Base-by-base conservation (phyloP, 2,797 vertebrate genomes). In the Onychomys torridus region DNA sequence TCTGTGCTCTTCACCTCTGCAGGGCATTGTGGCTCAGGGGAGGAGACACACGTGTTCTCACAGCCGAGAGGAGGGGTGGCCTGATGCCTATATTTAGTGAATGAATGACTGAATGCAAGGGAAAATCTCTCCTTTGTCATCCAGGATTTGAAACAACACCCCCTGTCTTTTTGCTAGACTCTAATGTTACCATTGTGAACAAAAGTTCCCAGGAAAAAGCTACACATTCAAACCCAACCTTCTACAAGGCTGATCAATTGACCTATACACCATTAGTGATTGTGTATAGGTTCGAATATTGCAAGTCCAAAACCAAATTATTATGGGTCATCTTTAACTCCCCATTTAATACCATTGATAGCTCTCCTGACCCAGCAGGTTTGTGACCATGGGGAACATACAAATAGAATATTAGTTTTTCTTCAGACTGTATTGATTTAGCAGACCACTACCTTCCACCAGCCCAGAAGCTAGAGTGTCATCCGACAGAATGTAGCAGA, bases 41-140 rank as follows among this genome's bases (percentile, higher is more conserved):
- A 55, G 11, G 37, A 71, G n/a, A 40, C 23, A 5, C 2, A 2
- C 0, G 0, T 32, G 52, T 6, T 75, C 65, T 27, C 34, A 19
- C 19, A n/a, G n/a, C 8, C 57, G 63, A 63, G 21, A 27, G 59
- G 19, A 73, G 14, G 27, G 2, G 0, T 55, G 43, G 19, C 55
- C 52, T 32, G 34, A 1, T 43, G 17, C 29, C 29, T 46, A 65
- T 29, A 23, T 21, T 65, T 46, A 65, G 27, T 65, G 59, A 63
- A 43, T 32, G n/a, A 17, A 37, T 27, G 81, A 84, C 34, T 7
- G 32, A 6, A 34, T 76, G 63, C 17, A 19, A n/a, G 12, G 49
- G 71, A 5, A 21, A 37, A 34, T 17, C 27, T 16, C 29, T 6
- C 6, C 3, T 43, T 52, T 46, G 13, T 46, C 10, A n/a, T 40